phyloP scores from a whole-genome alignment of 2,113 vertebrate species.

The Vombatus ursinus region DNA sequence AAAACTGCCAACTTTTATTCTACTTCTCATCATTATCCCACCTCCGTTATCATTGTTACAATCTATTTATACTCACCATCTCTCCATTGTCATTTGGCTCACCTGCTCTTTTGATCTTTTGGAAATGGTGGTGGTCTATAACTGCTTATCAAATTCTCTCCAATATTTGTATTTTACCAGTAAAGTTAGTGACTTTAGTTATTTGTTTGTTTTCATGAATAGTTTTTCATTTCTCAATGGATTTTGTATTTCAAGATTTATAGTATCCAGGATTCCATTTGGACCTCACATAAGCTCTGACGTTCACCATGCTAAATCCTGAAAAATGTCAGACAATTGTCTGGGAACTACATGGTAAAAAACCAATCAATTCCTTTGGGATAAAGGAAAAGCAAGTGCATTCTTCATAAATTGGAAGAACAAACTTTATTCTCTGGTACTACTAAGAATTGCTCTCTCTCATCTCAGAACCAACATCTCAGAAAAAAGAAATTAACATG shows the following conservation, averaged over 20 bases:
- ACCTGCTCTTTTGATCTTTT: neutral
- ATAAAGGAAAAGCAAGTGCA: neutral
- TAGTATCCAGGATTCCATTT: conserved; percentile 11
- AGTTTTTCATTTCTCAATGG: neutral
- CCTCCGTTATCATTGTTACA: too few species aligned
- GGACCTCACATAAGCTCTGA: conserved; percentile 1
- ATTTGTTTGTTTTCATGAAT: neutral
- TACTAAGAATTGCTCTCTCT: conserved; percentile 11
- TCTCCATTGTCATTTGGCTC: neutral
- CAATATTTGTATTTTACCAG: neutral
- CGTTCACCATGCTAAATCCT: conserved; percentile 2
- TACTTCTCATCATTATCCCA: neutral
- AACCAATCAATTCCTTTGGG: neutral
- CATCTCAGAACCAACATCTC: too few species aligned
- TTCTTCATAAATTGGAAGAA: conserved; percentile 3
- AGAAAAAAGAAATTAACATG: neutral
- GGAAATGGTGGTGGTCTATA: neutral
- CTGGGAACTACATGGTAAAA: neutral
- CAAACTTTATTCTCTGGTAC: neutral
- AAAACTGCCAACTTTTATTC: too few species aligned
- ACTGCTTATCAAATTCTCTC: neutral
- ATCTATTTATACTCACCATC: neutral
- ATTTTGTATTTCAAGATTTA: conserved; percentile 18
- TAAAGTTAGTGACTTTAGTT: neutral
- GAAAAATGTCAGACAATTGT: neutral